phyloP scores from a whole-genome alignment of 2,113 vertebrate species.

The Poecilia latipinna region DNA sequence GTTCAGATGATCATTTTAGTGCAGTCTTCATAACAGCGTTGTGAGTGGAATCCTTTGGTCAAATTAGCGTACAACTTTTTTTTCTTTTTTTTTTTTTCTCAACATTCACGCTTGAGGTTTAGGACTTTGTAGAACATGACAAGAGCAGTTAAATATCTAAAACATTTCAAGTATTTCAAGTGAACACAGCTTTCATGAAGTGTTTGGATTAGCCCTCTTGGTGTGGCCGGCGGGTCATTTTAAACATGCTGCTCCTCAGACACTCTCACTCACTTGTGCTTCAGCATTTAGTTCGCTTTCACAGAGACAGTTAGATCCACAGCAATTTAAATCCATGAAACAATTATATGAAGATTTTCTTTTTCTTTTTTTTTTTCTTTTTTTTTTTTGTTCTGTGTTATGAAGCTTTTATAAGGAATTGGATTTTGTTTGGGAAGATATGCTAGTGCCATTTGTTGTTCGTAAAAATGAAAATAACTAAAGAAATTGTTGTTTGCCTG shows the following conservation, averaged over 20 bases:
- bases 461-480: no score
- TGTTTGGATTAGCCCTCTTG: neutral
- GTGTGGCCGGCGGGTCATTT: neutral
- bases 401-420: no score
- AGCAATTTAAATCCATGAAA: no score
- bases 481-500: no score
- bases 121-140: neutral
- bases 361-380: no score
- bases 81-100: neutral
- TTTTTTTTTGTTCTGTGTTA: no score
- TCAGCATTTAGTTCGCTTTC: neutral
- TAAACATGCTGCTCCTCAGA: neutral
- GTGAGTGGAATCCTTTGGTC: neutral
- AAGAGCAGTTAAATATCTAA: neutral
- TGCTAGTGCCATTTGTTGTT: no score
- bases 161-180: conserved; percentile 4
- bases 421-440: no score
- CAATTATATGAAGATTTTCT: no score
- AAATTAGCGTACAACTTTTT: neutral
- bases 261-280: neutral
- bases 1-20: neutral
- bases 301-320: neutral
- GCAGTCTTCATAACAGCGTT: no score
- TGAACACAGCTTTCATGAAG: neutral
- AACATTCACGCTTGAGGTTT: neutral